Evolutionary conservation across 2,113 vertebrate genomes (phyloP).

Genomic region (Sander lucioperca): DNA sequence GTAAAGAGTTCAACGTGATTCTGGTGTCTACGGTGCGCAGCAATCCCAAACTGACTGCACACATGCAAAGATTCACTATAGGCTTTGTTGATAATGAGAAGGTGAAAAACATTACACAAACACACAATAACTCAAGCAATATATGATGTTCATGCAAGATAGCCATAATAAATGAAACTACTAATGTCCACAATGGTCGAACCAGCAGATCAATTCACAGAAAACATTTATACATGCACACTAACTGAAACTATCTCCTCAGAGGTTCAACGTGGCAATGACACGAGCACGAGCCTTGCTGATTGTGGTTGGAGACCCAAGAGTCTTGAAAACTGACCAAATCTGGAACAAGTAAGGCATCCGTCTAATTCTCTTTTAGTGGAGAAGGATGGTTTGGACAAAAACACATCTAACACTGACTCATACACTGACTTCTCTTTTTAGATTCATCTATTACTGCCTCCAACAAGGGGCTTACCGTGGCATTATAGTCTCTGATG

Average conservation of each 20-base stretch:
- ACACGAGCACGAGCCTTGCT: slow-evolving; percentile 90
- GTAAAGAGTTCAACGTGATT: slow-evolving; percentile 88
- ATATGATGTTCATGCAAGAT: not conserved
- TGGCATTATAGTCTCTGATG: slow-evolving; percentile 59
- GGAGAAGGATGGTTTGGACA: not conserved
- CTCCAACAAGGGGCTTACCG: slow-evolving; percentile 73
- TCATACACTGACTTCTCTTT: not conserved
- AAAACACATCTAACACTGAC: not conserved
- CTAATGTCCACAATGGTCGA: not conserved
- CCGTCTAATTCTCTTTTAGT: not conserved
- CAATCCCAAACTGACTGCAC: slow-evolving; percentile 73
- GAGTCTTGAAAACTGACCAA: slow-evolving; percentile 82
- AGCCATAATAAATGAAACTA: not conserved
- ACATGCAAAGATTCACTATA: slow-evolving; percentile 84
- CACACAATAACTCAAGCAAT: not conserved
- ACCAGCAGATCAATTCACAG: not conserved
- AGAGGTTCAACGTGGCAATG: slow-evolving; percentile 92
- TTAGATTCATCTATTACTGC: slow-evolving; percentile 89
- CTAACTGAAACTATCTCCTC: slow-evolving; percentile 29
- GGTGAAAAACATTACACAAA: slow-evolving; percentile 68
- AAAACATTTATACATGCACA: not conserved
- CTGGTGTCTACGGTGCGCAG: slow-evolving; percentile 91
- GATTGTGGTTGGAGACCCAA: slow-evolving; percentile 89
- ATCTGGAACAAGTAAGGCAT: slow-evolving; percentile 87
- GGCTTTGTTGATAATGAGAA: slow-evolving; percentile 92